Percentiles rank a stretch among this genome's conserved stretches.
phyloP scores from a whole-genome alignment of 2,797 vertebrate genomes.

The Sandelia bainsii region DNA sequence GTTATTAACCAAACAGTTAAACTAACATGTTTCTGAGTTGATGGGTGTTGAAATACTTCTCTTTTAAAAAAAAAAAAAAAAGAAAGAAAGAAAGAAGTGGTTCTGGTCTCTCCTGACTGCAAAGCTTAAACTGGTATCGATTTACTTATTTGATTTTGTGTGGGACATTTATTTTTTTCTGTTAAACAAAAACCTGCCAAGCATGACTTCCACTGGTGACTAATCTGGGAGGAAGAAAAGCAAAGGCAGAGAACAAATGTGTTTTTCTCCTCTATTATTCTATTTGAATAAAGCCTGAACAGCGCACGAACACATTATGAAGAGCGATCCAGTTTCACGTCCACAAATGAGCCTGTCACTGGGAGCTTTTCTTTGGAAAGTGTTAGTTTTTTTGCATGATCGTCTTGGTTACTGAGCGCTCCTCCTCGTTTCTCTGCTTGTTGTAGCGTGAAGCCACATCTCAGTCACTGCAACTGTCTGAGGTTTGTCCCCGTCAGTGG shows the following conservation, averaged over 20 bases:
- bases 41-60: not conserved
- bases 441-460: constrained; percentile 4
- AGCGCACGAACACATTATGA: not conserved
- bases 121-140: not conserved
- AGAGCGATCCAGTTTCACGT: not conserved
- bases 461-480: constrained; percentile 25
- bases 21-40: not conserved
- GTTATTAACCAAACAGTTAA: not conserved
- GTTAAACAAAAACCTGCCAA: not conserved
- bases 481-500: not conserved
- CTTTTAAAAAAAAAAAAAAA: not conserved
- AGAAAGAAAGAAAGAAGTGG: not conserved
- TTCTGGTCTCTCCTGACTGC: not conserved
- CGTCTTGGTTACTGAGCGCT: not conserved
- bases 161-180: not conserved
- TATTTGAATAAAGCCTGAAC: not conserved
- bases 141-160: not conserved
- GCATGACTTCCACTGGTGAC: not conserved
- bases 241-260: not conserved
- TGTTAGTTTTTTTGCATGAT: constrained; percentile 6
- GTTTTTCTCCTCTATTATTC: not conserved
- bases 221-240: constrained; percentile 3
- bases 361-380: constrained; percentile 33
- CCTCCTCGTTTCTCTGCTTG: not conserved
- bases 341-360: not conserved